Conservation (phyloP, 2,113 vertebrate genomes). For the Onychostruthus taczanowskii region DNA sequence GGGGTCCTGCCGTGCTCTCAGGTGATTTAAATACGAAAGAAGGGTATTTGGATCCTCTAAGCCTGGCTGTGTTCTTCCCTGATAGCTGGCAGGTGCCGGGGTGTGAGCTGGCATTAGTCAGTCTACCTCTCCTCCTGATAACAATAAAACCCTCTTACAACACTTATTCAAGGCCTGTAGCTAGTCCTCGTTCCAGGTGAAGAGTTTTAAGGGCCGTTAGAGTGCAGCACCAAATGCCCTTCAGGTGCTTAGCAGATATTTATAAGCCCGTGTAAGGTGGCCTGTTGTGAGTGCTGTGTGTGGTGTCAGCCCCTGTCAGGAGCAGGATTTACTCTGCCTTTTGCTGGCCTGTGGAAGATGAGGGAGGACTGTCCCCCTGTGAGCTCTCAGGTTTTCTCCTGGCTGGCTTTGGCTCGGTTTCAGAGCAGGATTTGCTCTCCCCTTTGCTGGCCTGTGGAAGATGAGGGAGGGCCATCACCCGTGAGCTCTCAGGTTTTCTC, state of each 20-base stretch:
- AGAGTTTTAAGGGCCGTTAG: background rate
- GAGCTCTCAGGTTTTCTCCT: background rate
- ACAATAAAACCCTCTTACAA: background rate
- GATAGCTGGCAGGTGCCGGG: background rate
- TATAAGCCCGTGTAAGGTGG: background rate
- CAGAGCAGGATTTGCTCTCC: background rate
- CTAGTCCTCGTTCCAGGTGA: slow-evolving; percentile 2
- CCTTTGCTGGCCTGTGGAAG: too few species aligned
- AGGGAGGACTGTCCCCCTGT: background rate
- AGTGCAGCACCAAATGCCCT: background rate
- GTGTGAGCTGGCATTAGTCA: background rate
- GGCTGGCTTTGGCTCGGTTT: background rate
- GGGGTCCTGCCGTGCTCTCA: background rate
- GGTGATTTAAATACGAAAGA: accelerated
- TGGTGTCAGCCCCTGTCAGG: background rate
- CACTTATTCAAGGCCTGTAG: background rate
- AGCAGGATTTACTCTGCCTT: background rate
- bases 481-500: too few species aligned
- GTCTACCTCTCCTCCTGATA: background rate
- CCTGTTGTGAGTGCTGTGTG: background rate
- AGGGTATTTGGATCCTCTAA: background rate
- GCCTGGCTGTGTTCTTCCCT: background rate
- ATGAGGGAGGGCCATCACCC: too few species aligned
- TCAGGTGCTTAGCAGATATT: slow-evolving; percentile 15
- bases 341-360: background rate